Conservation (phyloP, 2,797 vertebrate species). For the Heterohyrax brucei region DNA sequence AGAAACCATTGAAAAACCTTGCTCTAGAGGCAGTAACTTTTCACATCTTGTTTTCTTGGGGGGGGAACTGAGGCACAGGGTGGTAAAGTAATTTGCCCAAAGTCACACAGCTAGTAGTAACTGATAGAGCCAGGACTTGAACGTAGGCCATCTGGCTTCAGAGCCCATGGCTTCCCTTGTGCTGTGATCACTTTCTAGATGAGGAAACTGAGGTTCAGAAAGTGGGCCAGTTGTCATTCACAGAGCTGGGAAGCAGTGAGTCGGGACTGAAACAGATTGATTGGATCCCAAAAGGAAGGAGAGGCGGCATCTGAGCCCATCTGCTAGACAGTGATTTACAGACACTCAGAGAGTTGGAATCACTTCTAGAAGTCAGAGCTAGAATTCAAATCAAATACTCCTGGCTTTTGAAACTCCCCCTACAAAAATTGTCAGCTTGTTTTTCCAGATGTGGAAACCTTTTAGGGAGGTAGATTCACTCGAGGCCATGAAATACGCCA, state of each 20-base stretch:
- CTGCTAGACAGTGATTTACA: accelerated
- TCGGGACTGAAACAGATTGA: not conserved
- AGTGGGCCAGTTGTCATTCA: not conserved
- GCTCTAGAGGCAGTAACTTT: too few species aligned
- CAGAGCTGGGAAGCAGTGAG: not conserved
- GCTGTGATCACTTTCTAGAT: not conserved
- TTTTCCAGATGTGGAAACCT: constrained; percentile 8
- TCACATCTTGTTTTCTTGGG: too few species aligned
- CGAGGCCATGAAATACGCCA: not conserved
- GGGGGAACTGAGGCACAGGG: not conserved
- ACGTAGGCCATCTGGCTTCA: accelerated
- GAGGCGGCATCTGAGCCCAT: not conserved
- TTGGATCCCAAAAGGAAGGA: not conserved
- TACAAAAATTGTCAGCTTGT: not conserved
- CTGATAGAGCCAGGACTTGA: not conserved
- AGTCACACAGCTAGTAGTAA: not conserved
- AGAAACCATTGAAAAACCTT: not conserved
- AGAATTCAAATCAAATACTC: not conserved
- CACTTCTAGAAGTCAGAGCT: not conserved
- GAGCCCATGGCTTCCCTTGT: accelerated
- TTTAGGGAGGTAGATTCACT: not conserved
- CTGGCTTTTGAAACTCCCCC: not conserved
- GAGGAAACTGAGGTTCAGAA: not conserved
- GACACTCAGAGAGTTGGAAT: not conserved
- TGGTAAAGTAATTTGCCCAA: not conserved